These are phyloP conservation scores for Tetranychus truncatus DNA, from an alignment of 2,888 invertebrate genomes.

Conservation along the genomic window DNA sequence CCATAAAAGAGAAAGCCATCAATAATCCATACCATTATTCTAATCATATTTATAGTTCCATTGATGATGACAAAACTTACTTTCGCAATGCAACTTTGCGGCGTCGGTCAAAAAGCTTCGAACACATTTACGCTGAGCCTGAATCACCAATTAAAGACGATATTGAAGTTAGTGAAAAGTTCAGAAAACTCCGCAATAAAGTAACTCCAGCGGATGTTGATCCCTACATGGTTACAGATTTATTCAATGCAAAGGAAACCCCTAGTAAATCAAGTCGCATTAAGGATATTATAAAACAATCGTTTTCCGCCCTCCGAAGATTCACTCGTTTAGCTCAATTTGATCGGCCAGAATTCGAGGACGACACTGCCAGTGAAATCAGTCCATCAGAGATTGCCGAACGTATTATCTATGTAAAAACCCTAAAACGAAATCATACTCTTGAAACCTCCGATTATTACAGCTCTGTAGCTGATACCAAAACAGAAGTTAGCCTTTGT, in stretches of 20 bases:
- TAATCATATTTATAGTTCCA: background rate
- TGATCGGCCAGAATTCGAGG: slow-evolving; percentile 19
- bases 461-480: slow-evolving; percentile 5
- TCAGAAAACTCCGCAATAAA: background rate
- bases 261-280: slow-evolving; percentile 14
- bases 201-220: background rate
- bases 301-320: slow-evolving; percentile 20
- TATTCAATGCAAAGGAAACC: background rate
- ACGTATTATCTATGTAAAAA: slow-evolving; percentile 25
- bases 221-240: background rate
- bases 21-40: background rate
- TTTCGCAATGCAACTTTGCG: background rate
- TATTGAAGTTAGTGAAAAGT: background rate
- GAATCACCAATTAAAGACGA: slow-evolving; percentile 5
- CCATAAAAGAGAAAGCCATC: background rate
- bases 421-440: slow-evolving; percentile 16
- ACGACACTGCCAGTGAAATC: slow-evolving; percentile 25
- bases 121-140: slow-evolving; percentile 26
- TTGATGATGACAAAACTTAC: background rate
- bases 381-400: slow-evolving; percentile 24
- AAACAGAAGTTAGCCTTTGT: background rate
- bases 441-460: slow-evolving; percentile 7
- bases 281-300: slow-evolving; percentile 21
- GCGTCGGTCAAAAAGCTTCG: slow-evolving; percentile 23
- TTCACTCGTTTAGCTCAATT: slow-evolving; percentile 2